Base-by-base conservation (phyloP, 2,797 vertebrate genomes). In the Phrynocephalus vlangalii region DNA sequence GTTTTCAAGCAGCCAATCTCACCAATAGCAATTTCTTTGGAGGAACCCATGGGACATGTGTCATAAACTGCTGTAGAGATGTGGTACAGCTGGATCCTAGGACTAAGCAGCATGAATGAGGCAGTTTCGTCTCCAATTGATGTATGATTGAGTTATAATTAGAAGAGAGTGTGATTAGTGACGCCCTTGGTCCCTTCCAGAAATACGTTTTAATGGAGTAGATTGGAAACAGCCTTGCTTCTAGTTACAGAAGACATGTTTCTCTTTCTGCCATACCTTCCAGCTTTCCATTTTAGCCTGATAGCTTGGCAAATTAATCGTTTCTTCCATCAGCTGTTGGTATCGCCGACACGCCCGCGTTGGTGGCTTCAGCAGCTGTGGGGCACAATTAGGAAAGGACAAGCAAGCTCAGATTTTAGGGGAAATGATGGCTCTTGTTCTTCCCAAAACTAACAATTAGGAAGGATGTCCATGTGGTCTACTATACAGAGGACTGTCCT, bases 281-380 rank as follows among this genome's bases (percentile, higher is more conserved):
- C 98, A 97, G 86, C 94, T 92, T 88, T 95, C 91, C 85, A 97
- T 95, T 88, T 96, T 97, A 56, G 88, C 93, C 94, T 96, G 97
- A 94, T 97, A 97, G n/a, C 96, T 95, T 1, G 92, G 75, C 0
- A 96, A 97, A 88, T 97, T 96, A 1, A 96, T 96, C 26, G 97
- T 97, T 89, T 97, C 97, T 5, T 94, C 96, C 95, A 98, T 97
- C 90, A 98, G 93, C 10, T 96, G 92, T 28, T 94, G 96, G 92
- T 97, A 97, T 83, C 92, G 94, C 5, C 97, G 97, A 91, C 97
- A 98, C 87, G 96, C 95, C 93, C 96, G 97, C 50, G 95, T 96
- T 24, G 97, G 96, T 84, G 97, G 96, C 93, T 94, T 97, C 90
- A 98, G 87, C 91, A 98, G 95, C 98, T 98, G 94, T 76, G 72